A percentile compares a stretch with the other conserved stretches of the same genome.
phyloP scores from a whole-genome alignment of 1,140 invertebrate species.

The Drosophila pectinifera region DNA sequence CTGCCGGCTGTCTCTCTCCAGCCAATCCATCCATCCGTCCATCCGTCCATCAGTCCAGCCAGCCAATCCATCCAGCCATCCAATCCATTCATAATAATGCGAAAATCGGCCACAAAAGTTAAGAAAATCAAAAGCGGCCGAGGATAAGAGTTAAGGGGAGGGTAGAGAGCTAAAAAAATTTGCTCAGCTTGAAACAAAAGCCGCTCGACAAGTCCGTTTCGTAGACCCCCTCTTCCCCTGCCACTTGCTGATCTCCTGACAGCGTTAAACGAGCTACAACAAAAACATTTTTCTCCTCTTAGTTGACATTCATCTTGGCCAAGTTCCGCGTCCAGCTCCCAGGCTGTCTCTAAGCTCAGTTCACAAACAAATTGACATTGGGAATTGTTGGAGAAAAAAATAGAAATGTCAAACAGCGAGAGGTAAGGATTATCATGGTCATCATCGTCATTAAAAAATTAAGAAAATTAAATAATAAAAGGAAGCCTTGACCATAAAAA shows the following conservation, averaged over 20 bases:
- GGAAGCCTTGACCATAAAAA: no score
- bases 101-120: constrained; percentile 64
- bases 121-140: constrained; percentile 72
- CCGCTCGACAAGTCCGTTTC: constrained; percentile 62
- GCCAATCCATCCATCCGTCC: constrained; percentile 19
- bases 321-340: constrained; percentile 14
- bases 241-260: constrained; percentile 33
- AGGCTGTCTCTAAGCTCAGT: constrained; percentile 37
- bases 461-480: not conserved
- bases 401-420: constrained; percentile 37
- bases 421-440: constrained; percentile 11
- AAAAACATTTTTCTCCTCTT: constrained; percentile 29
- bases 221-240: not conserved
- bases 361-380: constrained; percentile 61
- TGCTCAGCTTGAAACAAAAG: constrained; percentile 56
- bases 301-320: constrained; percentile 39
- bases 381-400: constrained; percentile 42
- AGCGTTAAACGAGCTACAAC: constrained; percentile 60
- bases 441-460: constrained; percentile 5
- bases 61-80: constrained; percentile 30
- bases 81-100: constrained; percentile 78
- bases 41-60: constrained; percentile 4
- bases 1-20: constrained; percentile 2
- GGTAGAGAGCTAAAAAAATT: constrained; percentile 29
- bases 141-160: constrained; percentile 54